Evolutionary conservation across 2,888 invertebrate genomes (phyloP), one percentile per base, ranked within the genome.

Genomic region (Embidobia sp.): DNA sequence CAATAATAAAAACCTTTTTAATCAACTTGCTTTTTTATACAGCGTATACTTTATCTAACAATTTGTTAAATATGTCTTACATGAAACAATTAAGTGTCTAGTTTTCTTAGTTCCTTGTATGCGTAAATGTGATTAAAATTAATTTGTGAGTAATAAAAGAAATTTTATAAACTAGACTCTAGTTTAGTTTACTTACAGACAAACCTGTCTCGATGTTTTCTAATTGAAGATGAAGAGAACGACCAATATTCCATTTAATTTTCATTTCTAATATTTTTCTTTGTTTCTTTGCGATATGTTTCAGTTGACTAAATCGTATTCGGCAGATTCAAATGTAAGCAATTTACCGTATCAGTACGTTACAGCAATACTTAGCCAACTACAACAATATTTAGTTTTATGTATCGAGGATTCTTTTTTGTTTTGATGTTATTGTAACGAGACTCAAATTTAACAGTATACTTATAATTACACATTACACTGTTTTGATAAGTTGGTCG

Each of bases 321-420:
- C 89, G 86, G 89, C 88, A 84, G 90, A 87, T 81, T 88, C 87
- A 85, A 87, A 89, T 89, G 90, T 90, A 90, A 90, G 89, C 89
- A 88, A 87, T 84, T 85, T 83, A 84, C 80, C 26, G 77, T 79
- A 69, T 70, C 77, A 55, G 33, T 46, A 40, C 67, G 35, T 61
- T 72, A 64, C 49, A 70, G 69, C 76, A 76, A 66, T 67, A 55
- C 57, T 76, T 70, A 64, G 64, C 51, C 53, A 76, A 75, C 63
- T 63, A 7, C 10, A 29, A 55, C 49, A 49, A 22, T 29, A 22
- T 42, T 13, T 64, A 63, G 35, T 48, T 73, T 63, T 67, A 5
- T 3, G 8, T 11, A 19, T 29, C 26, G 46, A 55, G 10, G 46
- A 33, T 33, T 35, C 22, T 0, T 4, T 42, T 69, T 69, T 57